Evolutionary conservation across 1,140 invertebrate species (phyloP).

Genomic region (Lepidurus arcticus): DNA sequence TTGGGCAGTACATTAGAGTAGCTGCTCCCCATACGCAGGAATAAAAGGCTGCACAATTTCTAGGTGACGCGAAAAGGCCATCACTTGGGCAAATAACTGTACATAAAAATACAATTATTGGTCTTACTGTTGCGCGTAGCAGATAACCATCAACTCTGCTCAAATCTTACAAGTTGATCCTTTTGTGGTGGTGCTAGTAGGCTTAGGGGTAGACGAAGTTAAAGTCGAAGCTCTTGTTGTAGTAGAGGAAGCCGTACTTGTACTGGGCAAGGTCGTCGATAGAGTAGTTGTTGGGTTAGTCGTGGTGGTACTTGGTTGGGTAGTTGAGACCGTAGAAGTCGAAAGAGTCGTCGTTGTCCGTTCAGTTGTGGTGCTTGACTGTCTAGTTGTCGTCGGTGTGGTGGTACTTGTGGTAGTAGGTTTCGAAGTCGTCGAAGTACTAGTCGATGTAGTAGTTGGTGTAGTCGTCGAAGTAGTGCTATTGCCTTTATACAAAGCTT

Average conservation of each 20-base stretch:
- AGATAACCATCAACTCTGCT: not conserved
- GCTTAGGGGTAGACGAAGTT: not conserved
- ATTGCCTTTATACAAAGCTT: not conserved
- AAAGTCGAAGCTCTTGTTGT: not conserved
- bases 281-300: not conserved
- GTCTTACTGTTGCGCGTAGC: not conserved
- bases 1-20: not conserved
- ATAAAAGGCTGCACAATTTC: not conserved
- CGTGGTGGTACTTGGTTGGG: not conserved
- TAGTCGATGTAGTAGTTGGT: constrained; percentile 20
- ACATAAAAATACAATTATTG: not conserved
- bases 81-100: not conserved
- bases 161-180: not conserved
- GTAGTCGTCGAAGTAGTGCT: constrained; percentile 21
- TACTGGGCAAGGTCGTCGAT: too few relatives aligned
- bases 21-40: not conserved
- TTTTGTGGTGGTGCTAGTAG: not conserved
- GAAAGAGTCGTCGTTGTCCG: not conserved
- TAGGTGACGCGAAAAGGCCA: not conserved
- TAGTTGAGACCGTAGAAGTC: not conserved
- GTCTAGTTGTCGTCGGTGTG: not conserved
- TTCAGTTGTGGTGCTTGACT: not conserved
- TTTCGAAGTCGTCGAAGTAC: constrained; percentile 16
- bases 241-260: too few relatives aligned
- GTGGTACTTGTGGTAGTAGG: not conserved